Evolutionary conservation across 2,797 vertebrate species (phyloP).

Genomic region (Mormyrus proboscirostris): DNA sequence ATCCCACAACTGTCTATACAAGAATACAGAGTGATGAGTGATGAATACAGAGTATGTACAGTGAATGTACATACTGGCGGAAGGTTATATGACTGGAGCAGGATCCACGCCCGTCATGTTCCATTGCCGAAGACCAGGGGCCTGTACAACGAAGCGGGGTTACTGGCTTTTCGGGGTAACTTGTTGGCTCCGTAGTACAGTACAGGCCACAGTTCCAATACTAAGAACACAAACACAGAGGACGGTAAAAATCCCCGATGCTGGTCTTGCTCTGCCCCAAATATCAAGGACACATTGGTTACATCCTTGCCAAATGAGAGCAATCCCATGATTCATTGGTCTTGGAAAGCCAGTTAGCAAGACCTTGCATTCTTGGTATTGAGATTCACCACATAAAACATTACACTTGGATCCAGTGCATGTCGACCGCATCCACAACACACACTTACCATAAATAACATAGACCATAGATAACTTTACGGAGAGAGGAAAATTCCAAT

Average conservation of each 20-base stretch:
- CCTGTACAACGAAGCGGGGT: no score
- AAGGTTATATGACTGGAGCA: neutral
- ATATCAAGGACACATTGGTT: neutral
- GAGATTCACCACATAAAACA: neutral
- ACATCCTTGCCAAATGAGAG: neutral
- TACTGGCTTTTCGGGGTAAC: no score
- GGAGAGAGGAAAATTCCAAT: neutral
- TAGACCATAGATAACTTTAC: neutral
- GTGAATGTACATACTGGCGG: neutral
- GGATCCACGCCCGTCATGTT: neutral
- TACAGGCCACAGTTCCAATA: neutral
- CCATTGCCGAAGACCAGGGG: neutral
- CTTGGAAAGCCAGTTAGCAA: no score
- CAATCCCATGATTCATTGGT: neutral
- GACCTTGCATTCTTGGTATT: neutral
- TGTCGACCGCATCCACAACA: neutral
- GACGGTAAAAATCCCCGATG: neutral
- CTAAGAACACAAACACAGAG: neutral
- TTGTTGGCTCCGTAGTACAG: no score
- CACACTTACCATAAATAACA: neutral
- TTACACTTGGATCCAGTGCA: neutral
- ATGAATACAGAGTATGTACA: no score
- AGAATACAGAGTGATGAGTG: neutral
- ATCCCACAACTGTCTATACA: neutral
- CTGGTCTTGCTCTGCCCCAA: neutral